A percentile compares a stretch with the other conserved stretches of the same genome.
Evolutionary conservation across 2,888 invertebrate genomes (phyloP).

Genomic region (Anthophora plumipes): DNA sequence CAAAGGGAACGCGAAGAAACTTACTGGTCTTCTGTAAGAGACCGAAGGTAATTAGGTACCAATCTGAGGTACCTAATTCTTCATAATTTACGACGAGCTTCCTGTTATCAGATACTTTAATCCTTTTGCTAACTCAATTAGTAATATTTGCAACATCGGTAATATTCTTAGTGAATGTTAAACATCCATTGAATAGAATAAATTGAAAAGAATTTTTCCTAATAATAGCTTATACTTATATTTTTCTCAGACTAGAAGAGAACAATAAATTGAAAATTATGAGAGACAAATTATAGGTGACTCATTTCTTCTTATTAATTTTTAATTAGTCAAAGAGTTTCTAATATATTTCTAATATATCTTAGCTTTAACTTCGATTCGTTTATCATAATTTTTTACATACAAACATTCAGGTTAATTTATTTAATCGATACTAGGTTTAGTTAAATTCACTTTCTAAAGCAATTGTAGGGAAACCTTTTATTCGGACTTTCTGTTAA

Average conservation of each 20-base stretch:
- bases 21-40: neutral
- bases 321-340: too few species aligned
- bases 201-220: too few species aligned
- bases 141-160: neutral
- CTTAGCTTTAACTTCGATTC: too few species aligned
- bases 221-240: too few species aligned
- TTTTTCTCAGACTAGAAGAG: too few species aligned
- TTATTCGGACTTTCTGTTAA: neutral
- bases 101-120: constrained; percentile 18
- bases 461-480: neutral
- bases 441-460: neutral
- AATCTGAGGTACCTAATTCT: constrained; percentile 5
- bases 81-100: constrained; percentile 41
- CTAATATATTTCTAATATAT: too few species aligned
- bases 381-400: too few species aligned
- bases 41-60: constrained; percentile 46
- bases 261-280: too few species aligned
- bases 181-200: neutral
- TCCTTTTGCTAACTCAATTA: neutral
- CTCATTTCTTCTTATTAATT: too few species aligned
- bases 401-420: neutral
- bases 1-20: constrained; percentile 51
- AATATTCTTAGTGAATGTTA: neutral
- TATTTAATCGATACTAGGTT: neutral
- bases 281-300: too few species aligned